A percentile compares a stretch with the other conserved stretches of the same genome.
Conservation (phyloP, 1,140 invertebrate species). For the Acromyrmex charruanus region DNA sequence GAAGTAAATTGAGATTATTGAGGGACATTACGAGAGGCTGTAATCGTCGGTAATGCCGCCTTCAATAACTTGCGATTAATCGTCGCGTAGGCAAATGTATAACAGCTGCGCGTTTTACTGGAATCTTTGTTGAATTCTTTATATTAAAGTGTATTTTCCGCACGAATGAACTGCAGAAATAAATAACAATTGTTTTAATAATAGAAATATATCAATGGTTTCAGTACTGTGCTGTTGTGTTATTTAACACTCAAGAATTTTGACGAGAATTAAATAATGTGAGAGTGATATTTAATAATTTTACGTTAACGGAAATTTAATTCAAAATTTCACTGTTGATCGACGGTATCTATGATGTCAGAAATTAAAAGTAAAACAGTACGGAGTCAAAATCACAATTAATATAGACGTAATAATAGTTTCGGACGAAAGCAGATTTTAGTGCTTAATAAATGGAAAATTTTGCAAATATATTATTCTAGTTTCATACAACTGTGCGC, state of each 20-base stretch:
- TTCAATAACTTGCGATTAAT: not conserved
- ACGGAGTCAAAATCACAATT: too few species aligned
- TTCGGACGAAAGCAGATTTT: too few species aligned
- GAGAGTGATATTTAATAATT: not conserved
- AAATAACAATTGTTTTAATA: slow-evolving; percentile 2
- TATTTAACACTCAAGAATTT: not conserved
- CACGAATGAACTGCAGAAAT: not conserved
- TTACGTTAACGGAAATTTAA: not conserved
- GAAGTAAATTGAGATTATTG: slow-evolving; percentile 55
- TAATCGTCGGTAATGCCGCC: slow-evolving; percentile 12
- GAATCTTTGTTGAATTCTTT: not conserved
- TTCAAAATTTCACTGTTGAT: not conserved
- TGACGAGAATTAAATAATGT: not conserved
- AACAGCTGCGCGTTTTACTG: not conserved
- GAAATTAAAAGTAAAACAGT: too few species aligned
- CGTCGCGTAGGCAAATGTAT: slow-evolving; percentile 11
- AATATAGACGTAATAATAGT: too few species aligned
- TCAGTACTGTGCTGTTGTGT: not conserved
- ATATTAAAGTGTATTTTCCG: not conserved
- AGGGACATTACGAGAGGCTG: slow-evolving; percentile 18
- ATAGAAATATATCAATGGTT: not conserved
- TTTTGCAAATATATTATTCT: too few species aligned
- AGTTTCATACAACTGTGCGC: too few species aligned
- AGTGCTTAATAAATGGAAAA: too few species aligned
- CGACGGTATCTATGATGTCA: too few species aligned